Evolutionary conservation across 2,113 vertebrate species (phyloP), one percentile per base, ranked within the genome.

Genomic region (Platichthys flesus): DNA sequence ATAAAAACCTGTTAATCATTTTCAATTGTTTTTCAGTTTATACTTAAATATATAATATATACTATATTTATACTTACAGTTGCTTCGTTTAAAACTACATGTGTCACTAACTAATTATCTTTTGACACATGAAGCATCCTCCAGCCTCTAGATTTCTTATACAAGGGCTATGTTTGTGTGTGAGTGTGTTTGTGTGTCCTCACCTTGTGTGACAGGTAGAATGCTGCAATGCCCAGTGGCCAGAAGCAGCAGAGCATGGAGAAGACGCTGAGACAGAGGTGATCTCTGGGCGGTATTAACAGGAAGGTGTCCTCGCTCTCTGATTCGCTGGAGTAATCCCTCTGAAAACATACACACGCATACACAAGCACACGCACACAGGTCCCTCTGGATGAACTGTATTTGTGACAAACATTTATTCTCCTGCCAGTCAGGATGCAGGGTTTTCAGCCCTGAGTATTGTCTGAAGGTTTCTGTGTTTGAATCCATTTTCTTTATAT

Each of bases 241-340:
- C 97, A 98, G 94, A 98, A 98, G 91, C 97, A 98, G 92, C 97
- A 98, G 83, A 98, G 94, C 97, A 98, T 98, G 90, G 97, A 97
- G 93, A 98, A 98, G 78, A 98, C 96, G 26, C 96, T 98, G 88
- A 98, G 96, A 58, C 96, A 96, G 18, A 98, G 93, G 70, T 98
- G 96, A 76, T 97, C 96, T 84, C 95, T 91, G 0, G 97, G 97
- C 1, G 97, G 97, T 94, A 97, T 95, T 95, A 96, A 92, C 54
- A 98, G 94, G 90, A 99, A 98, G 90, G 96, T 93, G 89, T 99
- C 97, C 89, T 99, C 97, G 0, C 97, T 98, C 82, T 98, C 97
- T 0, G 97, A 97, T 75, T 97, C 95, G 8, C 96, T 98, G 0
- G 97, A 98, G 87, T 96, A 97, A 88, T 99, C 96, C 0, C 97